These are phyloP conservation scores for Nasonia vitripennis DNA, from an alignment of 1,140 invertebrate genomes.

Conservation along the genomic window DNA sequence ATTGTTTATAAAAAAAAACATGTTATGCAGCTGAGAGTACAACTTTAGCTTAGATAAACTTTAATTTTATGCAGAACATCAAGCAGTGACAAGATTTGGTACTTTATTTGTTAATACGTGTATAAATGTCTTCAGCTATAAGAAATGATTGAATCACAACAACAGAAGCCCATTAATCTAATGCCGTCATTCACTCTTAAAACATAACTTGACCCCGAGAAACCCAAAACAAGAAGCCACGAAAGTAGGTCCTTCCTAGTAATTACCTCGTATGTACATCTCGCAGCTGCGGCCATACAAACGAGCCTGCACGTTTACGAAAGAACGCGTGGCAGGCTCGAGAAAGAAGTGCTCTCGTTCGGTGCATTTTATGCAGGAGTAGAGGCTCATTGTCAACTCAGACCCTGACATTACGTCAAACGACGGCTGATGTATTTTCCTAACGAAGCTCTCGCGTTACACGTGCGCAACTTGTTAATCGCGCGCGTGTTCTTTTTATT, in stretches of 20 bases:
- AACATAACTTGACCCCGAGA: background rate
- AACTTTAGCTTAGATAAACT: background rate
- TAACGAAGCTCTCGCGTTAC: conserved; percentile 16
- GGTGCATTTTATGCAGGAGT: background rate
- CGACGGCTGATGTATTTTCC: background rate
- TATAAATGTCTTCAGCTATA: no score
- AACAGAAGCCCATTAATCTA: no score
- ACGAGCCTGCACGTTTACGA: background rate
- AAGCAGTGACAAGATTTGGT: no score
- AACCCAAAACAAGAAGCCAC: background rate
- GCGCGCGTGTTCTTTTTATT: background rate
- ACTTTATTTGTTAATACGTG: no score
- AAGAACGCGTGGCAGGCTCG: background rate
- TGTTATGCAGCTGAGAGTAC: background rate
- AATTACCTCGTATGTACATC: background rate
- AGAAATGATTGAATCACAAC: no score
- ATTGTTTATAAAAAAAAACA: background rate
- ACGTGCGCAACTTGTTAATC: conserved; percentile 26
- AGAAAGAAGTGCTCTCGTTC: no score
- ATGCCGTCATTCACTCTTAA: background rate
- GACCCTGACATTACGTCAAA: conserved; percentile 36
- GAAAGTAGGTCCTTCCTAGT: background rate
- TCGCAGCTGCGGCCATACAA: background rate
- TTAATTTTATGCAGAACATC: no score
- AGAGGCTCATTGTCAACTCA: background rate